These are phyloP conservation scores for Drosophila baimaii DNA, from an alignment of 1,140 invertebrate genomes.

Conservation along the genomic window DNA sequence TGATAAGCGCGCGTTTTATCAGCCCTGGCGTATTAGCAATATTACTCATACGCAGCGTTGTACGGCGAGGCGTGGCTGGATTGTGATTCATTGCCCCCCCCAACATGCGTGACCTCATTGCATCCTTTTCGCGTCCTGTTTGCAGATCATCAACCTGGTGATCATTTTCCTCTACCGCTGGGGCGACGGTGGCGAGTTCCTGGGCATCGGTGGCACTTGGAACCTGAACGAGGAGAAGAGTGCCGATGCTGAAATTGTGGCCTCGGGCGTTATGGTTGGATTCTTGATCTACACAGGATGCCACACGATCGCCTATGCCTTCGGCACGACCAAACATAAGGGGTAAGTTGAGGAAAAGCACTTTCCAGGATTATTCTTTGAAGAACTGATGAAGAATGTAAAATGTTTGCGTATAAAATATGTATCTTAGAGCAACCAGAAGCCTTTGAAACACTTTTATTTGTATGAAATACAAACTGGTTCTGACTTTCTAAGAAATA, in stretches of 20 bases:
- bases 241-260: conserved; percentile 92
- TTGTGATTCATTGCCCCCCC: conserved; percentile 18
- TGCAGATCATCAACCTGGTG: conserved; percentile 90
- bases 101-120: conserved; percentile 43
- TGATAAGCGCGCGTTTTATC: conserved; percentile 67
- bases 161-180: conserved; percentile 92
- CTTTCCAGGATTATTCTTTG: too few species aligned
- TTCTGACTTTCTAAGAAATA: background rate
- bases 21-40: conserved; percentile 56
- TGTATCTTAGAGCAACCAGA: background rate
- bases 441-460: background rate
- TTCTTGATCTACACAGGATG: conserved; percentile 92
- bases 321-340: conserved; percentile 91
- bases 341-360: conserved; percentile 84
- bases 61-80: conserved; percentile 38
- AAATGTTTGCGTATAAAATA: too few species aligned
- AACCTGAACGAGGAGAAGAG: conserved; percentile 94
- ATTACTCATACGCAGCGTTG: conserved; percentile 63
- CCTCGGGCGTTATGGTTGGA: conserved; percentile 93
- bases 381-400: background rate
- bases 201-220: conserved; percentile 94
- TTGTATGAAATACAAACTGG: background rate
- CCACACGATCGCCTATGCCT: conserved; percentile 89
- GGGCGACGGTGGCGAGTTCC: conserved; percentile 91
- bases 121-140: conserved; percentile 7